Percentiles rank a stretch among this genome's conserved stretches.
Conservation (phyloP, 2,797 vertebrate species). For the Merluccius polli region DNA sequence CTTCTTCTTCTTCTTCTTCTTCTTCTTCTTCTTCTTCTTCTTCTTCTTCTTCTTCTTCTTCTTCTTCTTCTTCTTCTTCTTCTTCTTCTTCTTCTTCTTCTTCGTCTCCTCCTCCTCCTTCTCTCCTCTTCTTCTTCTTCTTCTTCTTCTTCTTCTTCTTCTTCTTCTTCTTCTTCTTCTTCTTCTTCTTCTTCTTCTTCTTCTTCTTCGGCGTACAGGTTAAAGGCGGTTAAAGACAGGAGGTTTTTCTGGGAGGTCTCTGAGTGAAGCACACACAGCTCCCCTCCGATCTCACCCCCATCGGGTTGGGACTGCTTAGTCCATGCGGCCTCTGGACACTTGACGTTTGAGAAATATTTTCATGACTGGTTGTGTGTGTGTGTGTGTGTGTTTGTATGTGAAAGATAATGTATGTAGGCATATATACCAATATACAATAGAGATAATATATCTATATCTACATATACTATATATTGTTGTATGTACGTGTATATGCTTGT, state of each 20-base stretch:
- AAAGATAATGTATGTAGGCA: background rate
- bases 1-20: conserved; percentile 32
- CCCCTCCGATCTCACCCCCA: conserved; percentile 50
- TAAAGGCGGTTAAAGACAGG: conserved; percentile 44
- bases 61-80: conserved; percentile 33
- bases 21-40: conserved; percentile 28
- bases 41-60: conserved; percentile 34
- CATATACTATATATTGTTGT: background rate
- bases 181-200: conserved; percentile 29
- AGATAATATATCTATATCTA: conserved; percentile 3
- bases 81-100: conserved; percentile 35
- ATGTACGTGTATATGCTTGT: conserved; percentile 6
- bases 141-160: conserved; percentile 37
- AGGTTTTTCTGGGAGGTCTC: conserved; percentile 65
- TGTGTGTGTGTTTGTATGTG: conserved; percentile 11
- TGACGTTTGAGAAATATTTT: conserved; percentile 64
- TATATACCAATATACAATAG: background rate
- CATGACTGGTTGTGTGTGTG: conserved; percentile 60
- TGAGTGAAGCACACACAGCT: conserved; percentile 46
- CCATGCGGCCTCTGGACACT: conserved; percentile 52
- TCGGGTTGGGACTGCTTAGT: conserved; percentile 38
- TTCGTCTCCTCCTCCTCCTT: conserved; percentile 29
- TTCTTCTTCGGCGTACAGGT: conserved; percentile 57
- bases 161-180: conserved; percentile 36
- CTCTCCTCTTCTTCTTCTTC: conserved; percentile 39